A percentile compares a stretch with the other conserved stretches of the same genome.
phyloP scores from a whole-genome alignment of 2,797 vertebrate genomes.

The Falco columbarius region DNA sequence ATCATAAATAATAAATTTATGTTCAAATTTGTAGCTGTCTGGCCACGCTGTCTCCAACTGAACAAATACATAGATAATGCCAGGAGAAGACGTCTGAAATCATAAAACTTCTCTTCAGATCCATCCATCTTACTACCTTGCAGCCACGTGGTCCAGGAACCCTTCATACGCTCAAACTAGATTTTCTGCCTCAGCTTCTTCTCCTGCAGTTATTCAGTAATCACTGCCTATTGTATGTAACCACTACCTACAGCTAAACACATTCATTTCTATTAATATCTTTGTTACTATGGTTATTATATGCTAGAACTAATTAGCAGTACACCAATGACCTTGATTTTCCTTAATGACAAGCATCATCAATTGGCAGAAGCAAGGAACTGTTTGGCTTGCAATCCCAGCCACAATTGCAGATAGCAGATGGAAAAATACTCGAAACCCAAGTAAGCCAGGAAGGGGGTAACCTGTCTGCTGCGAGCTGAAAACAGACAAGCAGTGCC shows the following conservation, averaged over 20 bases:
- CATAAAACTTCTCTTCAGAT: background rate
- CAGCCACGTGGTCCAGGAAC: background rate
- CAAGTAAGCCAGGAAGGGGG: background rate
- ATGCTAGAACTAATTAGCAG: background rate
- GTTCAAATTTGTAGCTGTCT: background rate
- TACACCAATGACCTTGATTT: background rate
- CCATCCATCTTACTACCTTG: background rate
- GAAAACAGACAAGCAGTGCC: background rate
- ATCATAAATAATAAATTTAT: constrained; percentile 19
- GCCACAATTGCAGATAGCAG: background rate
- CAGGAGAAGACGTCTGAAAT: background rate
- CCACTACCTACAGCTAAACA: background rate
- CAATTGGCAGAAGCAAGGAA: background rate
- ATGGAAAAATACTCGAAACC: background rate
- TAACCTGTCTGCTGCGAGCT: background rate
- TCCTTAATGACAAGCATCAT: background rate
- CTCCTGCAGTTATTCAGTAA: background rate
- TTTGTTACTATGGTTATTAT: background rate
- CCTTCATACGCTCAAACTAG: background rate
- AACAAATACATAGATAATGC: background rate
- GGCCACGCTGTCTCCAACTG: background rate
- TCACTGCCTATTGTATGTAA: background rate
- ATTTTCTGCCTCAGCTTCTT: background rate
- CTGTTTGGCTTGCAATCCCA: background rate
- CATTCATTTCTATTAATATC: background rate